phyloP scores from a whole-genome alignment of 2,888 invertebrate species.

The Zele albiditarsus region DNA sequence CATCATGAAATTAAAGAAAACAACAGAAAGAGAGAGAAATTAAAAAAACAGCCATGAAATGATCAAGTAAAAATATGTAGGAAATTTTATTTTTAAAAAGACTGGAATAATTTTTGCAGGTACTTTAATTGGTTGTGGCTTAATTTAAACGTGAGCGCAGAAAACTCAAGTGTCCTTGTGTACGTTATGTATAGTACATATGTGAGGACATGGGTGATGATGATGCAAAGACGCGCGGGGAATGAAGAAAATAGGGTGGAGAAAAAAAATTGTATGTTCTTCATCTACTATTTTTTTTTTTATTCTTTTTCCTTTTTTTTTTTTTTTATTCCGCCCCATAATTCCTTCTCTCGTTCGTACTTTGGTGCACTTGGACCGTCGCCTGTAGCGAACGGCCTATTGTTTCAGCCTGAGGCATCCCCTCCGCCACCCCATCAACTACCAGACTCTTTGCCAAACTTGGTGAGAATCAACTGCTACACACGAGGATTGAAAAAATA shows the following conservation, averaged over 20 bases:
- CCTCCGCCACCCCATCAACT: constrained; percentile 24
- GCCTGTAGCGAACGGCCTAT: constrained; percentile 66
- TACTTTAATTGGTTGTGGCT: constrained; percentile 68
- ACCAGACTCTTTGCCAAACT: constrained; percentile 3
- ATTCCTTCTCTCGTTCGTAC: constrained; percentile 39
- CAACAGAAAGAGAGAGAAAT: background rate
- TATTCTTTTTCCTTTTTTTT: too few relatives aligned
- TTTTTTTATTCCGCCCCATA: constrained; percentile 39
- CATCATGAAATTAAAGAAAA: background rate
- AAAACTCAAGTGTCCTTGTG: constrained; percentile 63
- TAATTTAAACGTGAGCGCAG: constrained; percentile 64
- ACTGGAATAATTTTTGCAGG: constrained; percentile 53
- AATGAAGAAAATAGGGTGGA: constrained; percentile 24
- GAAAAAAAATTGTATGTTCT: constrained; percentile 12
- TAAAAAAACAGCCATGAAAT: background rate
- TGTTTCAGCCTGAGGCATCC: constrained; percentile 57
- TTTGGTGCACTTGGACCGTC: constrained; percentile 60
- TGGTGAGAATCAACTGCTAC: constrained; percentile 47
- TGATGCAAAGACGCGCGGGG: constrained; percentile 36
- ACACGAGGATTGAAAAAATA: constrained; percentile 48
- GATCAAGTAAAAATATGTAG: constrained; percentile 13
- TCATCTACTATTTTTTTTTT: constrained; percentile 33
- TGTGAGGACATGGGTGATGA: constrained; percentile 20
- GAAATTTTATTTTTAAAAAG: constrained; percentile 36
- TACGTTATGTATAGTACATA: constrained; percentile 42